Base-by-base conservation (phyloP, 2,797 vertebrate species). In the Hemibagrus guttatus region DNA sequence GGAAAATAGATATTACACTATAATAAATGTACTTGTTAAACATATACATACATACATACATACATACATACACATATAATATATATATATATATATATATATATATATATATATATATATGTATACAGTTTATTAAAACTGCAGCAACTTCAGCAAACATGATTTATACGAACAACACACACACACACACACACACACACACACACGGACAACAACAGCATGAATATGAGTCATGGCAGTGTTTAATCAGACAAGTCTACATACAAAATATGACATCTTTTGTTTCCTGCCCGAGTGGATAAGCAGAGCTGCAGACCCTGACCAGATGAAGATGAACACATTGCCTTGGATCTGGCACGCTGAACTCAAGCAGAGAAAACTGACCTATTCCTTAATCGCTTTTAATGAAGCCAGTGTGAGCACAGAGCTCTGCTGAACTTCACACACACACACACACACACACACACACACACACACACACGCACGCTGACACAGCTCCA, bases 371-470 rank as follows among this genome's bases (percentile, higher is more conserved):
- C 92, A 92, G 87, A 92, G 90, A 90, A 93, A 95, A 94, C 91
- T 94, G 93, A 95, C 93, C 93, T 93, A 93, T 94, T 94, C 93
- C 92, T 94, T 95, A 95, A 95, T 95, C 91, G 91, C 90, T 91
- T 93, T 93, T 94, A 95, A 95, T 95, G 92, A 95, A 95, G 93
- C 92, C 94, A 92, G 92, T 90, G 90, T 93, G 93, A 93, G 93
- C 91, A 87, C 88, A 81, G 90, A 90, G 92, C 90, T 93, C 92
- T 81, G 46, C 87, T 14, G 93, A 93, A 92, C 76, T 84, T 84
- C 56, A 42, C 52, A 59, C 61, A 64, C 59, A 69, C 64, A 54
- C 52, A 59, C 66, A 19, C 88, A 93, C 88, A 90, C 89, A n/a
- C 56, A 89, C 88, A 39, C 90, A 87, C 87, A 42, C 31, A 7